Percentiles rank a stretch among this genome's conserved stretches.
These are phyloP conservation scores for Rotaria magnacalcarata DNA, from an alignment of 2,888 invertebrate species.

Conservation along the genomic window DNA sequence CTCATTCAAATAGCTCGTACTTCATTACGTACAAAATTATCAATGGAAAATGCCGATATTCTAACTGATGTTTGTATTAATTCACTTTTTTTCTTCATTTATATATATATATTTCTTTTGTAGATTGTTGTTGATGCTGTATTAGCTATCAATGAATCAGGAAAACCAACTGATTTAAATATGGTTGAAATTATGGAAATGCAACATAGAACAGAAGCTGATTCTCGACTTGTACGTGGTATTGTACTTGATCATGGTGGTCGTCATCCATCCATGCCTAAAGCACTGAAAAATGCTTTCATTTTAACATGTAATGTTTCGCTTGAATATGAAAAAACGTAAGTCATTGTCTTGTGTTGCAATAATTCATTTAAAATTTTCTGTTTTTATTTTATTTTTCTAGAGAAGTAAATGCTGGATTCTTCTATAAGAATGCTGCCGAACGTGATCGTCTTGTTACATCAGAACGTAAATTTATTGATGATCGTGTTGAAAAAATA, in stretches of 20 bases:
- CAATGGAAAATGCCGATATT: conserved; percentile 78
- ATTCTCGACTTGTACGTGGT: conserved; percentile 70
- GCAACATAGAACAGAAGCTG: conserved; percentile 68
- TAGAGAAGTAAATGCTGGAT: conserved; percentile 80
- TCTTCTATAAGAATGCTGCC: conserved; percentile 95
- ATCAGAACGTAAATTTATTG: conserved; percentile 92
- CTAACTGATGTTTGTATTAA: conserved; percentile 66
- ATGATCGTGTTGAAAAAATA: conserved; percentile 82
- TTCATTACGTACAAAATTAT: conserved; percentile 85
- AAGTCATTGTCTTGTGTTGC: conserved; percentile 58
- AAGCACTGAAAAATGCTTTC: conserved; percentile 81
- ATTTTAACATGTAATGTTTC: conserved; percentile 96
- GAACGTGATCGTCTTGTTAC: conserved; percentile 88
- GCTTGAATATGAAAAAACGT: conserved; percentile 96
- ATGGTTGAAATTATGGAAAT: conserved; percentile 99
- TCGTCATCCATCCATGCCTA: conserved; percentile 97
- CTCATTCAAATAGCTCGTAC: conserved; percentile 81
- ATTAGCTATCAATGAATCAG: conserved; percentile 67
- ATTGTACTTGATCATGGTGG: conserved; percentile 90
- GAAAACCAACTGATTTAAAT: conserved; percentile 73
- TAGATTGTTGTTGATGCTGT: conserved; percentile 71
- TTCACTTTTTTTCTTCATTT: background rate
- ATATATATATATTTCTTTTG: background rate
- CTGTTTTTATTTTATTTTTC: conserved; percentile 39
- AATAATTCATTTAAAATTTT: background rate